Evolutionary conservation across 2,888 invertebrate species (phyloP).

Genomic region (Mesoligia furuncula): DNA sequence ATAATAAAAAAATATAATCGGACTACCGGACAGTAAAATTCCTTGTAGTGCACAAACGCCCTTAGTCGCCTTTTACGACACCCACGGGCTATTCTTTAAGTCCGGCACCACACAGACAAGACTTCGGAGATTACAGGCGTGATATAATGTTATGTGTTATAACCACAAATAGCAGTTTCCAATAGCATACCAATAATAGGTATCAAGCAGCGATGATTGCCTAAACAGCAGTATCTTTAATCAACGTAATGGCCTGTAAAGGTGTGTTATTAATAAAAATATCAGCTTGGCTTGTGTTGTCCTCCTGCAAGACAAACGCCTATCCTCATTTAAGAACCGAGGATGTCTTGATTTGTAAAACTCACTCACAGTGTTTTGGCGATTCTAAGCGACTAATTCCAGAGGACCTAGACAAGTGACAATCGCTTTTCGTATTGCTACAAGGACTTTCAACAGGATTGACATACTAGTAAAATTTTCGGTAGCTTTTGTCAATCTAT

Average conservation of each 20-base stretch:
- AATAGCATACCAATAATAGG: slow-evolving; percentile 15
- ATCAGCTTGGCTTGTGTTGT: not conserved
- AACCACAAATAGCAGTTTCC: slow-evolving; percentile 6
- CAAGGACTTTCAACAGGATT: too few relatives aligned
- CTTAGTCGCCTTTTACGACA: too few relatives aligned
- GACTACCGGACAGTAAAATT: too few relatives aligned
- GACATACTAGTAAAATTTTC: too few relatives aligned
- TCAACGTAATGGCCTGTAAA: not conserved
- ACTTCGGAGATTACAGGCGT: not conserved
- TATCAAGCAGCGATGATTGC: slow-evolving; percentile 38
- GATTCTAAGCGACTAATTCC: too few relatives aligned
- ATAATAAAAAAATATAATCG: too few relatives aligned
- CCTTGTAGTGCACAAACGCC: too few relatives aligned
- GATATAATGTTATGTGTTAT: not conserved
- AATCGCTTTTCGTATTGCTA: too few relatives aligned
- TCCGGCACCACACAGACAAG: too few relatives aligned
- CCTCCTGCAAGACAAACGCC: not conserved
- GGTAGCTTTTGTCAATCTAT: too few relatives aligned
- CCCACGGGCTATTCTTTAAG: too few relatives aligned
- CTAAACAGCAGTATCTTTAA: slow-evolving; percentile 15
- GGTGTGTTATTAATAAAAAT: not conserved
- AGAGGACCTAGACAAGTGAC: too few relatives aligned
- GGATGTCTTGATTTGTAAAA: not conserved
- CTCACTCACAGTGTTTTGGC: not conserved
- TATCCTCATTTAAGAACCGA: not conserved